These are phyloP conservation scores for Troides helena DNA, from an alignment of 2,888 invertebrate species.

Conservation along the genomic window DNA sequence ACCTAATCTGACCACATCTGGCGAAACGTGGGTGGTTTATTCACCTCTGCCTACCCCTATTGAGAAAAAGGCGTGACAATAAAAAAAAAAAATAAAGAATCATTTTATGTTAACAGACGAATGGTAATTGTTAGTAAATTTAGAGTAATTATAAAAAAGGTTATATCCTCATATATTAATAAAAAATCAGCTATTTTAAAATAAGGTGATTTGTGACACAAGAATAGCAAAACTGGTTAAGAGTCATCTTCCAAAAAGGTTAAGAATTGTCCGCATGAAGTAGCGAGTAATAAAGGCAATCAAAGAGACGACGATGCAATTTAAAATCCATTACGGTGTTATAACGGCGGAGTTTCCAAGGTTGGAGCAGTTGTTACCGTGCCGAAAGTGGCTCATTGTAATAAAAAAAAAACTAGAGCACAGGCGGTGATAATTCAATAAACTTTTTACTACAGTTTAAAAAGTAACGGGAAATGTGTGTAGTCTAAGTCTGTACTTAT, in stretches of 20 bases:
- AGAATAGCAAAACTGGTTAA: conserved; percentile 37
- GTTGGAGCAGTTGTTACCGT: conserved; percentile 31
- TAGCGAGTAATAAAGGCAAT: conserved; percentile 46
- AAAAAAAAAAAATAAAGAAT: too few species aligned
- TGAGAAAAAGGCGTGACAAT: too few species aligned
- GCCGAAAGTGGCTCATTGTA: conserved; percentile 13
- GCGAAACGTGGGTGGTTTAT: too few species aligned
- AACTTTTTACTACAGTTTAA: not conserved
- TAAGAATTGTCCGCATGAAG: conserved; percentile 37
- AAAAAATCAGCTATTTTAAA: not conserved
- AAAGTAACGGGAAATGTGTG: too few species aligned
- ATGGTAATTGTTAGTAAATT: not conserved
- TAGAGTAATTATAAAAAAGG: not conserved
- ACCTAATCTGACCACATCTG: too few species aligned
- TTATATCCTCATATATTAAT: not conserved
- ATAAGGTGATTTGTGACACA: conserved; percentile 21
- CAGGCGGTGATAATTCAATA: not conserved
- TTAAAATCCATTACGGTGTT: conserved; percentile 64
- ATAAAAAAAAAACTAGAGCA: conserved; percentile 1
- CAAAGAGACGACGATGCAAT: conserved; percentile 53
- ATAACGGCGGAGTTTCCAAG: conserved; percentile 43
- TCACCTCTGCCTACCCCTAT: too few species aligned
- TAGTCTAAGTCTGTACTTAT: too few species aligned
- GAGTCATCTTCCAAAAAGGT: conserved; percentile 39
- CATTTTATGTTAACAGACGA: too few species aligned